Evolutionary conservation across 1,140 invertebrate species (phyloP).

Genomic region (Apis florea): DNA sequence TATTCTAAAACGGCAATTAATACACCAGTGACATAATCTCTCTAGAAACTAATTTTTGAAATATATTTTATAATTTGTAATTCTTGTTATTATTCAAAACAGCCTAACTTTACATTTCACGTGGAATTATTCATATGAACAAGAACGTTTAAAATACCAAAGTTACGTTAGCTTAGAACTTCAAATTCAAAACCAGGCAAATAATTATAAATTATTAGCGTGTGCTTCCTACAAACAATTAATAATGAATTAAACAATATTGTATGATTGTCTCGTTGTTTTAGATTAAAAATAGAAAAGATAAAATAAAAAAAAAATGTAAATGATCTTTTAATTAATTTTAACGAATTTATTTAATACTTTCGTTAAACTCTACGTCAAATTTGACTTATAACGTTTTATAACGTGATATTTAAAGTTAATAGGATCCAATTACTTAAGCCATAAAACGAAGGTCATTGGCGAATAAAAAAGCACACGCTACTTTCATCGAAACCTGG

Average conservation of each 20-base stretch:
- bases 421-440: neutral
- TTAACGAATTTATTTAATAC: neutral
- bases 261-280: neutral
- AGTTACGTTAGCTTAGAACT: neutral
- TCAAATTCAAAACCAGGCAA: neutral
- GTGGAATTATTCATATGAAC: neutral
- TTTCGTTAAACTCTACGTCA: neutral
- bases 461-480: no score
- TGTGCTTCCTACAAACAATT: neutral
- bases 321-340: neutral
- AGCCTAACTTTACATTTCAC: neutral
- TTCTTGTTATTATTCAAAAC: neutral
- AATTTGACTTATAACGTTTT: neutral
- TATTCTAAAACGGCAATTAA: neutral
- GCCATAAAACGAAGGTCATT: neutral
- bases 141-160: neutral
- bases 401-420: neutral
- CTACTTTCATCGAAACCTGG: neutral
- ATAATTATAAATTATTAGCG: neutral
- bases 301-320: neutral
- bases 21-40: no score
- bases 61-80: neutral
- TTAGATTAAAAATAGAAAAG: neutral
- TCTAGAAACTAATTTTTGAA: neutral
- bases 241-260: neutral